Conservation (phyloP, 2,113 vertebrate genomes). For the Heloderma charlesbogerti region DNA sequence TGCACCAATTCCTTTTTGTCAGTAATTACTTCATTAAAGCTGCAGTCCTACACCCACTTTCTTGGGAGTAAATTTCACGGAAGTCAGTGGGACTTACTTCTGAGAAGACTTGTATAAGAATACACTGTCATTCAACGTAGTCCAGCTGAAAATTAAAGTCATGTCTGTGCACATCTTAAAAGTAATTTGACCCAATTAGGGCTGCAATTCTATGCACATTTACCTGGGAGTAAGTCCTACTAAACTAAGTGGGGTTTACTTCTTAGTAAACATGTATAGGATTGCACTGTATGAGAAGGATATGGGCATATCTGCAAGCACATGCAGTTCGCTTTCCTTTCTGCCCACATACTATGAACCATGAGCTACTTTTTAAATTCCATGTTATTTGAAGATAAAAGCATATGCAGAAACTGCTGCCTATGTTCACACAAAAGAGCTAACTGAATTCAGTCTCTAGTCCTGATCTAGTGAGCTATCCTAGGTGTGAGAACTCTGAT, state of each 20-base stretch:
- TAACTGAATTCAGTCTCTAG: background rate
- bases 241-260: too few relatives aligned
- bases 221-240: too few relatives aligned
- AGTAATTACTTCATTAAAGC: background rate
- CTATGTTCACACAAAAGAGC: too few relatives aligned
- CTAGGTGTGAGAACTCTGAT: background rate
- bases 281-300: too few relatives aligned
- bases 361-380: background rate
- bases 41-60: background rate
- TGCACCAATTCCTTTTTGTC: background rate
- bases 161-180: background rate
- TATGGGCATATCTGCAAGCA: background rate
- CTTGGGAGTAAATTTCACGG: too few relatives aligned
- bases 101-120: background rate
- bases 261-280: too few relatives aligned
- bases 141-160: background rate
- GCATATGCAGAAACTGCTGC: too few relatives aligned
- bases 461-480: background rate
- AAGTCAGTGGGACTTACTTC: background rate
- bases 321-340: background rate
- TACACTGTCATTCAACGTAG: background rate
- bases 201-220: too few relatives aligned
- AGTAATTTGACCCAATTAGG: background rate
- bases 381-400: background rate
- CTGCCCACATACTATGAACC: background rate